Percentiles rank a stretch among this genome's conserved stretches.
phyloP scores from a whole-genome alignment of 2,797 vertebrate genomes.

The Cossypha heuglini region DNA sequence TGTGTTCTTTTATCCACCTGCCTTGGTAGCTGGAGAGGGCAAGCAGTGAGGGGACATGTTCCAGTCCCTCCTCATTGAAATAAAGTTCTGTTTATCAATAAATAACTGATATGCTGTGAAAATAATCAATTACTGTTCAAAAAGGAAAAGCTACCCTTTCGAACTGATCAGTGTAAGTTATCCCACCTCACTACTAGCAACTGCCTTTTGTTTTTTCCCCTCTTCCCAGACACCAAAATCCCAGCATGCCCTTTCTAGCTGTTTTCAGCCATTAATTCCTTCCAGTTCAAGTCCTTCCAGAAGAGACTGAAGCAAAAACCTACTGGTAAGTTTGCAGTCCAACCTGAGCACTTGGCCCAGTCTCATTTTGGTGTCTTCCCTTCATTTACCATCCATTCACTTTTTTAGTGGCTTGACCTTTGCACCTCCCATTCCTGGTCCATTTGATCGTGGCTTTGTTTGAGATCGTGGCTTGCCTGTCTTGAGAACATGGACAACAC shows the following conservation, averaged over 20 bases:
- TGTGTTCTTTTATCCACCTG: neutral
- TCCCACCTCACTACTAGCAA: neutral
- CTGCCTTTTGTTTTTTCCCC: neutral
- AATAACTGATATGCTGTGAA: neutral
- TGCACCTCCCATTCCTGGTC: neutral
- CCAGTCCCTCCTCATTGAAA: neutral
- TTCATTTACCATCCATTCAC: neutral
- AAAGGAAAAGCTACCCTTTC: neutral
- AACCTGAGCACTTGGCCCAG: neutral
- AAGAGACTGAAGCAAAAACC: neutral
- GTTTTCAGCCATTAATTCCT: neutral
- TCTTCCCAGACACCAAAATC: neutral
- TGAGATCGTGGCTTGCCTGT: neutral
- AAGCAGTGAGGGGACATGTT: neutral
- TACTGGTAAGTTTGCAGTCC: neutral
- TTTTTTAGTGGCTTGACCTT: neutral
- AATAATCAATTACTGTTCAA: neutral
- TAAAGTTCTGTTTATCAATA: neutral
- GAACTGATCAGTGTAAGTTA: neutral
- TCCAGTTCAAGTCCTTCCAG: neutral
- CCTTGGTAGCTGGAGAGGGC: rapidly evolving
- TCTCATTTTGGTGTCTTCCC: neutral
- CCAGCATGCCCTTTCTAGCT: neutral
- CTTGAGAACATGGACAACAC: neutral
- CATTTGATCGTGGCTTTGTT: too few species aligned